These are phyloP conservation scores for Ciconia stormi DNA, from an alignment of 2,113 vertebrate genomes.

Conservation along the genomic window DNA sequence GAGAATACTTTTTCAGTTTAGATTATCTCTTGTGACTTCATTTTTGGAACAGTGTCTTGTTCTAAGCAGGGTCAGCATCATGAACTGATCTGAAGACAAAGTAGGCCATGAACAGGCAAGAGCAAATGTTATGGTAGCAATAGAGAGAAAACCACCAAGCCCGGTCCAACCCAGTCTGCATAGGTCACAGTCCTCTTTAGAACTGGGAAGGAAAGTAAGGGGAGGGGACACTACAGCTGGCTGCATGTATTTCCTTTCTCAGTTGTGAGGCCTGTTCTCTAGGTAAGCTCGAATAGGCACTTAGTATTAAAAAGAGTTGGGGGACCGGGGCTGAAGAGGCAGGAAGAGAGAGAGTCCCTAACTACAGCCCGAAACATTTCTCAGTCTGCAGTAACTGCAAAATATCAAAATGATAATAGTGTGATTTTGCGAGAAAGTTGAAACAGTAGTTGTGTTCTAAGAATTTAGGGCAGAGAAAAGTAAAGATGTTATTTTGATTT, in stretches of 20 bases:
- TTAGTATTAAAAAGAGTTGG: neutral
- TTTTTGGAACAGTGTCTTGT: neutral
- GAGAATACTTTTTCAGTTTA: neutral
- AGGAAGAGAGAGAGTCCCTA: neutral
- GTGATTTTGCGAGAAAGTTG: neutral
- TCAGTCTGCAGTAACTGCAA: neutral
- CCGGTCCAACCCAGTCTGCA: neutral
- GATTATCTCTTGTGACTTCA: neutral
- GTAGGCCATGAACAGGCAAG: neutral
- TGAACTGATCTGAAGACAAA: neutral
- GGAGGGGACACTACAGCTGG: neutral
- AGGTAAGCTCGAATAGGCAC: neutral
- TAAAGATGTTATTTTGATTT: constrained; percentile 12
- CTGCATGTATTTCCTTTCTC: neutral
- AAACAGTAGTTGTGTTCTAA: constrained; percentile 2
- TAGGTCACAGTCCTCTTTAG: neutral
- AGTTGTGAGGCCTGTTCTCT: neutral
- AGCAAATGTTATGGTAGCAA: neutral
- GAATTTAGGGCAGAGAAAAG: neutral
- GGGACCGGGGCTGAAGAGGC: neutral
- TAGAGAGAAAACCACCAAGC: neutral
- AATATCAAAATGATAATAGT: neutral
- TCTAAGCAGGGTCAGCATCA: neutral
- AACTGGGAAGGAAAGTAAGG: neutral
- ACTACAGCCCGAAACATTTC: neutral